A percentile compares a stretch with the other conserved stretches of the same genome.
phyloP scores from a whole-genome alignment of 1,140 invertebrate species.

The Lasaia peninsularis region DNA sequence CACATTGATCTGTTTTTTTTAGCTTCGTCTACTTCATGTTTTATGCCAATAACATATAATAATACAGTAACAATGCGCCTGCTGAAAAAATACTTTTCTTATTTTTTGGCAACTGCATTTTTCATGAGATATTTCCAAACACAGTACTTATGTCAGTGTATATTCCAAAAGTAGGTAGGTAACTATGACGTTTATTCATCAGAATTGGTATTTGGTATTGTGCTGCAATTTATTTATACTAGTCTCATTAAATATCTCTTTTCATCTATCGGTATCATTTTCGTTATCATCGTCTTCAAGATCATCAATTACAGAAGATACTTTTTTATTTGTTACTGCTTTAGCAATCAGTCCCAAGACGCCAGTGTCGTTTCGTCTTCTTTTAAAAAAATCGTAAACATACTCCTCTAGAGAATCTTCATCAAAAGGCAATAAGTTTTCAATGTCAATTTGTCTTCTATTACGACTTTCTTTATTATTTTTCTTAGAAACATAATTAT shows the following conservation, averaged over 20 bases:
- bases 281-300: conserved; percentile 42
- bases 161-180: conserved; percentile 5
- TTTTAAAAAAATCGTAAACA: conserved; percentile 59
- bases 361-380: conserved; percentile 51
- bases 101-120: too few species aligned
- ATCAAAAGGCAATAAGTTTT: conserved; percentile 58
- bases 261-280: conserved; percentile 32
- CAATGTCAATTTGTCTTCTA: conserved; percentile 55
- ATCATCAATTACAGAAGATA: conserved; percentile 36
- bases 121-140: background rate
- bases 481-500: conserved; percentile 55
- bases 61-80: too few species aligned
- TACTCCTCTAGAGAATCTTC: conserved; percentile 63
- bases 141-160: background rate
- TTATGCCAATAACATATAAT: too few species aligned
- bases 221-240: conserved; percentile 33
- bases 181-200: conserved; percentile 17
- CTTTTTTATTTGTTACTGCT: conserved; percentile 51
- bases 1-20: too few species aligned
- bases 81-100: too few species aligned
- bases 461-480: conserved; percentile 41
- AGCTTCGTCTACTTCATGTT: too few species aligned
- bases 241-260: conserved; percentile 16
- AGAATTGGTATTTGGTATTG: conserved; percentile 37
- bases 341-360: conserved; percentile 57